A percentile compares a stretch with the other conserved stretches of the same genome.
These are phyloP conservation scores for Syngnathus rostellatus DNA, from an alignment of 2,797 vertebrate genomes.

Conservation along the genomic window DNA sequence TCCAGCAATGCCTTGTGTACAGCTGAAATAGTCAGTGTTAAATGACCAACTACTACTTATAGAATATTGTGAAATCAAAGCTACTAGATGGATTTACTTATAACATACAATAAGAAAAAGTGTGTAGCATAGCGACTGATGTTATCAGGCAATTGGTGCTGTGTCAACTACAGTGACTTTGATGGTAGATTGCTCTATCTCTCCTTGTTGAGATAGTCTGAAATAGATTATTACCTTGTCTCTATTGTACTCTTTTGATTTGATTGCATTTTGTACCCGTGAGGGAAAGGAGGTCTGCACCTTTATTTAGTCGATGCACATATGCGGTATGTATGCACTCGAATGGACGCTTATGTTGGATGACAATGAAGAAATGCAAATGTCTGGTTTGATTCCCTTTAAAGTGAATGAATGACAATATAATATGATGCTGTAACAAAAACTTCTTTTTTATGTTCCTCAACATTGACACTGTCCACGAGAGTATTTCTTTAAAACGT, in stretches of 20 bases:
- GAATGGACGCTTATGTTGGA: background rate
- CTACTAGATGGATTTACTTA: background rate
- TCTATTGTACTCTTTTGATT: background rate
- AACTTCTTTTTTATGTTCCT: background rate
- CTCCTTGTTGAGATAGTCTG: background rate
- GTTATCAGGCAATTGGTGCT: background rate
- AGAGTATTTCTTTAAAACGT: background rate
- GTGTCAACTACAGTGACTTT: background rate
- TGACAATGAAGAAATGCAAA: background rate
- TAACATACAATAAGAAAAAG: background rate
- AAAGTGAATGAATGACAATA: background rate
- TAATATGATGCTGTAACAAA: background rate
- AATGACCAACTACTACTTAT: background rate
- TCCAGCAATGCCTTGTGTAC: slow-evolving; percentile 3
- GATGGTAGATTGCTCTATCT: background rate
- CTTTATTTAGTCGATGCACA: background rate
- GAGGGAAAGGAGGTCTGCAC: background rate
- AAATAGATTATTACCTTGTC: background rate
- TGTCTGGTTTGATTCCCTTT: background rate
- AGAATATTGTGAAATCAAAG: background rate
- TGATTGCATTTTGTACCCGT: background rate
- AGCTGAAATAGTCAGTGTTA: slow-evolving; percentile 6
- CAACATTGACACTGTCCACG: background rate
- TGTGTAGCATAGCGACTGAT: slow-evolving; percentile 1
- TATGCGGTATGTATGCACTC: background rate